Evolutionary conservation across 2,113 vertebrate genomes (phyloP), one percentile per base, ranked within the genome.

Genomic region (Osmerus mordax): DNA sequence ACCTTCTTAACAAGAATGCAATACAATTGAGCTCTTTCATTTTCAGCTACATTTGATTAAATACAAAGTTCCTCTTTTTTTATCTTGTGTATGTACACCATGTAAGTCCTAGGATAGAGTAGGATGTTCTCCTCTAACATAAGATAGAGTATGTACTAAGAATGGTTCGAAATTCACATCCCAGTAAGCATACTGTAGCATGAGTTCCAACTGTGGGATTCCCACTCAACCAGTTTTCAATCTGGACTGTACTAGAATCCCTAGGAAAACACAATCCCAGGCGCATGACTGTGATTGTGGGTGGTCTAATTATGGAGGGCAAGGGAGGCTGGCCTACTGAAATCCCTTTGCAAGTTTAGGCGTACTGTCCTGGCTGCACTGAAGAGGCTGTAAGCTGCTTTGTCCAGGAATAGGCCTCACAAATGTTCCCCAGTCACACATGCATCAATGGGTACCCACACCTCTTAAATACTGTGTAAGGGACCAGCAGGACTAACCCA

Each of bases 301-400:
- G 89, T 91, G 91, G 89, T 89, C 89, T 90, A 90, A 88, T 91
- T 89, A 90, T 77, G 74, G 84, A 32, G 71, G 71, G 65, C 72
- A 82, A 78, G 84, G 69, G 75, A 69, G 78, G 60, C 76, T 81
- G 78, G 83, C 67, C n/a, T 23, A 52, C 70, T 68, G 83, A 87
- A 89, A 87, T 88, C 82, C 87, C 87, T 78, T 81, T 74, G 86
- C 82, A 79, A 77, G 78, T 74, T 65, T 79, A 81, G 83, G 84
- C 77, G 67, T 56, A 79, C 82, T 81, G 84, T 87, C 78, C 76
- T 63, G 80, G 77, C 80, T 86, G 75, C 71, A 82, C 83, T 79
- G 87, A 87, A 86, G 78, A 78, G 73, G 80, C 78, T 64, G 59
- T 87, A 78, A 88, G 74, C 82, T 81, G 85, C 78, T 88, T 86